These are phyloP conservation scores for Lagenorhynchus albirostris DNA, from an alignment of 2,113 vertebrate genomes.

Conservation along the genomic window DNA sequence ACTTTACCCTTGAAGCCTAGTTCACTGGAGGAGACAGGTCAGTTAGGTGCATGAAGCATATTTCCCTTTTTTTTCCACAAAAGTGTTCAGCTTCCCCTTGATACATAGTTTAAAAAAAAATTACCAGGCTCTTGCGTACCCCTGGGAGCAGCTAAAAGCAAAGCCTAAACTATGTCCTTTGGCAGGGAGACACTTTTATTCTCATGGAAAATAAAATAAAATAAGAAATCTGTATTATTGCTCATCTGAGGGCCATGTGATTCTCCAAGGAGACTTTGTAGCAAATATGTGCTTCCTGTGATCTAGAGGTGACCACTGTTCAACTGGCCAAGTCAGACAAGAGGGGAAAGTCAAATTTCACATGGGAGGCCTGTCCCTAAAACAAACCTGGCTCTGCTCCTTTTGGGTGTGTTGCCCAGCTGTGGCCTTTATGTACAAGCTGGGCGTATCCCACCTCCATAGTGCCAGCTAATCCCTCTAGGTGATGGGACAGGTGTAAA, in stretches of 20 bases:
- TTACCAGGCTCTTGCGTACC: conserved; percentile 8
- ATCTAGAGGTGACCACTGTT: conserved; percentile 23
- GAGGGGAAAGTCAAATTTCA: not conserved
- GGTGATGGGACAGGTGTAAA: not conserved
- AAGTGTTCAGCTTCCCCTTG: conserved; percentile 12
- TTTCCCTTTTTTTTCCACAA: not conserved
- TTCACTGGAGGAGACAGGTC: not conserved
- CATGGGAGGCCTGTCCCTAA: not conserved
- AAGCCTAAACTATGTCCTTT: conserved; percentile 73
- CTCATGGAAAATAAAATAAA: conserved; percentile 59
- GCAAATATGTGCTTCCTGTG: conserved; percentile 37
- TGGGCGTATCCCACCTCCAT: not conserved
- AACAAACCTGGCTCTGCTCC: not conserved
- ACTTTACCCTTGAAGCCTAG: not conserved
- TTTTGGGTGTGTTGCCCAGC: not conserved
- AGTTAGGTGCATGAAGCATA: not conserved
- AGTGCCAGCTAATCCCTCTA: not conserved
- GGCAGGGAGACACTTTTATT: conserved; percentile 64
- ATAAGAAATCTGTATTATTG: conserved; percentile 56
- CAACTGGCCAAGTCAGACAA: conserved; percentile 42
- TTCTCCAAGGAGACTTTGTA: conserved; percentile 68
- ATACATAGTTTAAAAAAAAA: conserved; percentile 38
- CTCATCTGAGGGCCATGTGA: not conserved
- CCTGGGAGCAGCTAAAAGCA: conserved; percentile 39
- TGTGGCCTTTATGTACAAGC: not conserved